A percentile compares a stretch with the other conserved stretches of the same genome.
Conservation (phyloP, 2,797 vertebrate species). For the Danio aesculapii region DNA sequence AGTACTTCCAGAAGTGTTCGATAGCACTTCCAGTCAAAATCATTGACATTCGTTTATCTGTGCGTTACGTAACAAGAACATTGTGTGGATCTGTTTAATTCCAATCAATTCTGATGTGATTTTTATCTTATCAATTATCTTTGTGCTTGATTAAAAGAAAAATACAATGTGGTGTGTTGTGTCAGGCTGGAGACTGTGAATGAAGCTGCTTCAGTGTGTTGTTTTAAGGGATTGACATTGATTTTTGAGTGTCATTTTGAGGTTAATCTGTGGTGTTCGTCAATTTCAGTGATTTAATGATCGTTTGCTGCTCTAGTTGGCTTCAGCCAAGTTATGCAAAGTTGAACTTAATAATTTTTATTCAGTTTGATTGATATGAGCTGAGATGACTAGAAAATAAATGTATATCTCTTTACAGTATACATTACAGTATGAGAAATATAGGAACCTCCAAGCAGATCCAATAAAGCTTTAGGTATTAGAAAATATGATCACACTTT, state of each 20-base stretch:
- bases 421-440: too few relatives aligned
- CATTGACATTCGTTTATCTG: neutral
- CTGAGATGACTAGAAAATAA: too few relatives aligned
- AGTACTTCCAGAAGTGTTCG: neutral
- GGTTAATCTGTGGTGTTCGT: conserved; percentile 9
- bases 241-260: conserved; percentile 6
- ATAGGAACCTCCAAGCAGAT: too few relatives aligned
- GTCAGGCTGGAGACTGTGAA: neutral
- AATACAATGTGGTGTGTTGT: neutral
- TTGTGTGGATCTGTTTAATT: neutral
- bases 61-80: neutral
- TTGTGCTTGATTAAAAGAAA: neutral
- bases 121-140: neutral
- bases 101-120: neutral
- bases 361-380: too few relatives aligned
- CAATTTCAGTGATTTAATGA: neutral
- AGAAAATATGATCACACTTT: too few relatives aligned
- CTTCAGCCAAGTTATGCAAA: too few relatives aligned
- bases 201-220: neutral
- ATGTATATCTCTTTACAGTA: too few relatives aligned
- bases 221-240: neutral
- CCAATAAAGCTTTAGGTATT: too few relatives aligned
- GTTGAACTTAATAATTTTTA: too few relatives aligned
- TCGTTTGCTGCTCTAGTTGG: neutral
- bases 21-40: neutral